These are phyloP conservation scores for Columbina picui DNA, from an alignment of 2,113 vertebrate genomes.

Conservation along the genomic window DNA sequence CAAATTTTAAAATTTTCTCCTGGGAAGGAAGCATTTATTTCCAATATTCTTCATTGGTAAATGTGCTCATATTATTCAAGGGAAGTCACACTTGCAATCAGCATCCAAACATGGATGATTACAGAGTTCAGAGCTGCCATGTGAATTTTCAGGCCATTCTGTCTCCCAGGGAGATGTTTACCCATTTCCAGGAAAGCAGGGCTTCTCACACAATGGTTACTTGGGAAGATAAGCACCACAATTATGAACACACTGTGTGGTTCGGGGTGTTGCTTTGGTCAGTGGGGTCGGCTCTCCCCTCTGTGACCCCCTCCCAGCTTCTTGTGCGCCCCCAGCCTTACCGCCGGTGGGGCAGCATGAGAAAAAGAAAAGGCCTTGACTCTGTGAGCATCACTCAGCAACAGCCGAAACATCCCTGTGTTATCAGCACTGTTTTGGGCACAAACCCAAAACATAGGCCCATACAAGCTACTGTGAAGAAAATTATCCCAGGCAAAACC, in stretches of 20 bases:
- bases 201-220: fast-evolving
- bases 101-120: not conserved
- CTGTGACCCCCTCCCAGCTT: not conserved
- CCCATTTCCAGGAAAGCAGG: not conserved
- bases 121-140: not conserved
- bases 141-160: not conserved
- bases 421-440: not conserved
- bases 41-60: not conserved
- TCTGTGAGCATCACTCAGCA: too few species aligned
- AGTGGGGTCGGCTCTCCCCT: fast-evolving
- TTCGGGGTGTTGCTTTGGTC: not conserved
- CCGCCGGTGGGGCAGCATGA: fast-evolving
- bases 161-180: not conserved
- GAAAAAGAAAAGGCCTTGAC: too few species aligned
- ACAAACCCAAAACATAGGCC: not conserved
- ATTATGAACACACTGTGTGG: too few species aligned
- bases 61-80: fast-evolving
- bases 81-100: not conserved
- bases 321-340: not conserved
- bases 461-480: not conserved
- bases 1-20: not conserved
- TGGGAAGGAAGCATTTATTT: not conserved
- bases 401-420: too few species aligned
- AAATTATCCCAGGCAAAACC: not conserved
- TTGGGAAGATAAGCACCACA: not conserved